phyloP scores from a whole-genome alignment of 2,113 vertebrate species.

The Lepisosteus oculatus region DNA sequence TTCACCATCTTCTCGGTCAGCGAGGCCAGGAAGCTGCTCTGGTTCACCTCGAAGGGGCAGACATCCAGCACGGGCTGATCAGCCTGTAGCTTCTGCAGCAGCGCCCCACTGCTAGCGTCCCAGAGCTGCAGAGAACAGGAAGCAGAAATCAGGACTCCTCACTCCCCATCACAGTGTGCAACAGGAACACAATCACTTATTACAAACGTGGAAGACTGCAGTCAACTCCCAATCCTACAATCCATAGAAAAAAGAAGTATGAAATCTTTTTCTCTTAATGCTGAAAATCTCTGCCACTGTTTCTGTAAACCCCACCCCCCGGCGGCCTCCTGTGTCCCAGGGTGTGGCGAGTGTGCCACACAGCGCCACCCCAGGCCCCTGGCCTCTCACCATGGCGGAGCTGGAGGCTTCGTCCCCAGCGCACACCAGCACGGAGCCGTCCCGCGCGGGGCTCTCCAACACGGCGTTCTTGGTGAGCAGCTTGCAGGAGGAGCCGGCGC shows the following conservation, averaged over 20 bases:
- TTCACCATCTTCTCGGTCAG: conserved; percentile 89
- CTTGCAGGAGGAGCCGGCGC: conserved; percentile 82
- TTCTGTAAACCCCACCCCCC: too few relatives aligned
- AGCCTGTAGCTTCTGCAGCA: conserved; percentile 83
- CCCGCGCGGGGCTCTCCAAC: conserved; percentile 76
- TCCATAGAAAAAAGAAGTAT: not conserved
- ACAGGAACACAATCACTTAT: too few relatives aligned
- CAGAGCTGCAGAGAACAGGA: conserved; percentile 71
- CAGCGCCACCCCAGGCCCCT: too few relatives aligned
- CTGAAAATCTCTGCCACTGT: too few relatives aligned
- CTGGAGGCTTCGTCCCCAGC: conserved; percentile 87
- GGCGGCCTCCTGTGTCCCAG: not conserved
- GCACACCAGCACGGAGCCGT: conserved; percentile 77
- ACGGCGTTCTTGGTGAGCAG: conserved; percentile 90
- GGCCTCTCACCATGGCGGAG: conserved; percentile 79
- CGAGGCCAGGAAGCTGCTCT: conserved; percentile 75
- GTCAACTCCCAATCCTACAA: not conserved
- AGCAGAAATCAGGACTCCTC: too few relatives aligned
- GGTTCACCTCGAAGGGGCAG: conserved; percentile 79
- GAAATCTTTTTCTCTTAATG: not conserved
- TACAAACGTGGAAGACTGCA: too few relatives aligned
- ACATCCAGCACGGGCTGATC: conserved; percentile 87
- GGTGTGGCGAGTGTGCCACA: too few relatives aligned
- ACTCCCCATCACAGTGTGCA: too few relatives aligned
- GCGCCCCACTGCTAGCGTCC: conserved; percentile 77